Percentiles rank a stretch among this genome's conserved stretches.
Evolutionary conservation across 2,113 vertebrate genomes (phyloP).

Genomic region (Anseranas semipalmata): DNA sequence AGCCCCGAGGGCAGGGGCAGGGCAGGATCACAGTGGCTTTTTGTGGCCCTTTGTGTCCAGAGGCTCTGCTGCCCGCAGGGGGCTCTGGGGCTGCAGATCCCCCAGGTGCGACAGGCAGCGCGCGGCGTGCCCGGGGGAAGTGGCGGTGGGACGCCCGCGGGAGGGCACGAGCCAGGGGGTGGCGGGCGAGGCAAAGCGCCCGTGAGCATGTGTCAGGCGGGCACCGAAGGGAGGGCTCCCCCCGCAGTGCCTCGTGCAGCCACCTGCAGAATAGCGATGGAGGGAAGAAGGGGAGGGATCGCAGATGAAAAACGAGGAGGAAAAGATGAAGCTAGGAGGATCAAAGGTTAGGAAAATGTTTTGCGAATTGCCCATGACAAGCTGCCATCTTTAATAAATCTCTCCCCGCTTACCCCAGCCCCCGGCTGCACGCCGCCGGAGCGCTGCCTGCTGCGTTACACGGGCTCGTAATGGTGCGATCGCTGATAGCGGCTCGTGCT

Average conservation of each 20-base stretch:
- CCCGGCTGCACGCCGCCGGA: neutral
- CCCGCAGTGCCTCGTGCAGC: neutral
- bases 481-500: neutral
- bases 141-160: too few species aligned
- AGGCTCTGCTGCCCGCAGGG: too few species aligned
- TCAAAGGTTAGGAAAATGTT: neutral
- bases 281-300: neutral
- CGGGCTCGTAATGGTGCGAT: neutral
- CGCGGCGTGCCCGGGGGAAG: too few species aligned
- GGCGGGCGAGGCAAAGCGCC: too few species aligned
- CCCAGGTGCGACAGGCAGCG: too few species aligned
- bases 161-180: too few species aligned
- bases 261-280: neutral
- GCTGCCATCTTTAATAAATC: neutral
- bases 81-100: too few species aligned
- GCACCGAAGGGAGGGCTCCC: neutral
- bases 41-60: too few species aligned
- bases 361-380: fast-evolving
- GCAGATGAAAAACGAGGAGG: neutral
- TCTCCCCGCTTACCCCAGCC: neutral
- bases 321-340: neutral
- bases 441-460: neutral
- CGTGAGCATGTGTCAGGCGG: neutral
- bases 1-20: too few species aligned
- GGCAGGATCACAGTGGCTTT: too few species aligned